A percentile compares a stretch with the other conserved stretches of the same genome.
Evolutionary conservation across 2,888 invertebrate genomes (phyloP).

Genomic region (Himalopsyche tibetana): DNA sequence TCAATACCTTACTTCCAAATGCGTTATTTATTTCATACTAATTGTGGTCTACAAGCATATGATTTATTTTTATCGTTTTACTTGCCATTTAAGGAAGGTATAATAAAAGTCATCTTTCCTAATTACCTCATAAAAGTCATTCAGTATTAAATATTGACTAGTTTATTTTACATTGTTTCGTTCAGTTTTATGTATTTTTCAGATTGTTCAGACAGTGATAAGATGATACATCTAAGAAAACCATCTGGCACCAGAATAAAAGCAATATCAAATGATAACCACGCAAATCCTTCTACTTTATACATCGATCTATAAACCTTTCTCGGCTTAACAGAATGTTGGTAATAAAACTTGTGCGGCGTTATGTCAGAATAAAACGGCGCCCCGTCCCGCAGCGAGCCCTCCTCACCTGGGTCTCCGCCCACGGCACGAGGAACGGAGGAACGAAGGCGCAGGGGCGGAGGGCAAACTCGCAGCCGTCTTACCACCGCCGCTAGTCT

Average conservation of each 20-base stretch:
- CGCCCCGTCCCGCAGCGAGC: conserved; percentile 46
- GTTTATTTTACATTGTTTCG: no score
- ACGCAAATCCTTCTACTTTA: background rate
- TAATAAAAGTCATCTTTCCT: no score
- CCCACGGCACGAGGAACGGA: conserved; percentile 55
- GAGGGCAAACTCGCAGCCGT: conserved; percentile 61
- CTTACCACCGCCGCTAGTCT: conserved; percentile 67
- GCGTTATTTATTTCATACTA: no score
- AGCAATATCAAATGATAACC: background rate
- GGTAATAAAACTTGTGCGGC: conserved; percentile 46
- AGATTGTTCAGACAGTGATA: no score
- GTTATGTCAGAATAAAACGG: conserved; percentile 51
- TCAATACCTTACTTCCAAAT: no score
- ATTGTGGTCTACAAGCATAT: no score
- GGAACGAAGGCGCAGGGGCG: conserved; percentile 66
- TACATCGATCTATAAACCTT: conserved; percentile 53
- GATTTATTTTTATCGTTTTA: no score
- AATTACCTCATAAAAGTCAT: no score
- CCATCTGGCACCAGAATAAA: background rate
- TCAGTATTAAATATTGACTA: no score
- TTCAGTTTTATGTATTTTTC: no score
- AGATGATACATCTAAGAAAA: background rate
- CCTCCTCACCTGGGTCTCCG: conserved; percentile 60
- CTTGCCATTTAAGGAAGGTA: no score
- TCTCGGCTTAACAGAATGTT: conserved; percentile 51